Evolutionary conservation across 2,113 vertebrate genomes (phyloP), one percentile per base, ranked within the genome.

Genomic region (Meleagris gallopavo): DNA sequence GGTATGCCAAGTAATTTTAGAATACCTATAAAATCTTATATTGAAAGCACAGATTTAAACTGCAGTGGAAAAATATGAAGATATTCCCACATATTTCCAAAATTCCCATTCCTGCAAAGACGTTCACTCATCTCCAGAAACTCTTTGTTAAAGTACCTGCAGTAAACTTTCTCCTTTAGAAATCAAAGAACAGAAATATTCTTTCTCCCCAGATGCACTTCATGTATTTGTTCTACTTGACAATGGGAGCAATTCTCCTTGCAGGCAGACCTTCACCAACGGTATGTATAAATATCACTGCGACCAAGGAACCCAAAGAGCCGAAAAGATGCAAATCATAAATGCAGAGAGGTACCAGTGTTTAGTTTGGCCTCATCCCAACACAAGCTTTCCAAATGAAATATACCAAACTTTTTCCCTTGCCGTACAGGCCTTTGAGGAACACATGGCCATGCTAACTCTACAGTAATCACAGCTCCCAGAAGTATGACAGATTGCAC

Each of bases 311-410:
- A 78, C 48, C 62, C 73, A 76, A 54, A 17, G 17, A 84, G 83
- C 58, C 62, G 67, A 89, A 79, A 65, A 84, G 81, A 76, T 36
- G 61, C 52, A 75, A 86, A 69, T 38, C 71, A 54, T 27, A 83
- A 83, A 86, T 3, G 3, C 14, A 2, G 76, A 55, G 30, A 69
- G 61, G 78, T 25, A 50, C 50, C 34, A 10, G 27, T 82, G 87
- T 88, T 97, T 88, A 20, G 38, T 38, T 95, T 96, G 92, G 95
- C 90, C 64, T 60, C 74, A 71, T 54, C 76, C 90, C 96, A 97
- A 91, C 58, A 89, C 74, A 96, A 93, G 66, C 82, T 66, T 70
- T 93, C 66, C 52, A 75, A 55, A 46, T 61, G 34, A 58, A 64
- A 76, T 60, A 21, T 16, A 29, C 75, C 70, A 75, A 89, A 25